phyloP scores from a whole-genome alignment of 1,140 invertebrate genomes.

The Solenopsis invicta region DNA sequence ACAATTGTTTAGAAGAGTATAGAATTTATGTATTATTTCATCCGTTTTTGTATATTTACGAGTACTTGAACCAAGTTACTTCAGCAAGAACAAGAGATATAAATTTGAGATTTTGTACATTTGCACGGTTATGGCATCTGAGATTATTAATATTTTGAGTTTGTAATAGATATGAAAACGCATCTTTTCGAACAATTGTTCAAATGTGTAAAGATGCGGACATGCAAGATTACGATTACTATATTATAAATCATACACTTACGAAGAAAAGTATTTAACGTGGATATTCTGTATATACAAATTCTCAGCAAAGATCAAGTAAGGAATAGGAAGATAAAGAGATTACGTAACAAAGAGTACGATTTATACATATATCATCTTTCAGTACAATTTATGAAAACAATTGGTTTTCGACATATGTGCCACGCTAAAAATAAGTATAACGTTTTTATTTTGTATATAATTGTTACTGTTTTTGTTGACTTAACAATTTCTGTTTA shows the following conservation, averaged over 20 bases:
- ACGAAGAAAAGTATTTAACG: background rate
- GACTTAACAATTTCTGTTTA: conserved; percentile 34
- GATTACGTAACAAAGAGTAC: conserved; percentile 11
- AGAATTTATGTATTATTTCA: background rate
- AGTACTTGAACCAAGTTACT: background rate
- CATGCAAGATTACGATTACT: background rate
- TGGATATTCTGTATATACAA: background rate
- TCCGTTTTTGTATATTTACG: background rate
- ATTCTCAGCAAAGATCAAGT: background rate
- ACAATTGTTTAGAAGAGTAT: background rate
- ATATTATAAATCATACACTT: background rate
- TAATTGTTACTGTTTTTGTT: conserved; percentile 32
- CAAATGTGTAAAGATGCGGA: background rate
- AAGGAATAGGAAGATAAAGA: conserved; percentile 5
- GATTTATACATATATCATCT: background rate
- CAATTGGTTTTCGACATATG: conserved; percentile 12
- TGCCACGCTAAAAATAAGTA: conserved; percentile 47
- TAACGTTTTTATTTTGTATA: conserved; percentile 46
- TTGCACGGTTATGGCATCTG: background rate
- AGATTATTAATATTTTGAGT: conserved; percentile 10
- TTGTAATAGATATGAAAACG: background rate
- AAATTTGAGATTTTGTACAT: background rate
- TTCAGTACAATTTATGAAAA: conserved; percentile 42
- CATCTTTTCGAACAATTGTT: background rate
- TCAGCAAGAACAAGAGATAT: background rate